These are phyloP conservation scores for Bombyx huttoni DNA, from an alignment of 2,888 invertebrate genomes.

Conservation along the genomic window DNA sequence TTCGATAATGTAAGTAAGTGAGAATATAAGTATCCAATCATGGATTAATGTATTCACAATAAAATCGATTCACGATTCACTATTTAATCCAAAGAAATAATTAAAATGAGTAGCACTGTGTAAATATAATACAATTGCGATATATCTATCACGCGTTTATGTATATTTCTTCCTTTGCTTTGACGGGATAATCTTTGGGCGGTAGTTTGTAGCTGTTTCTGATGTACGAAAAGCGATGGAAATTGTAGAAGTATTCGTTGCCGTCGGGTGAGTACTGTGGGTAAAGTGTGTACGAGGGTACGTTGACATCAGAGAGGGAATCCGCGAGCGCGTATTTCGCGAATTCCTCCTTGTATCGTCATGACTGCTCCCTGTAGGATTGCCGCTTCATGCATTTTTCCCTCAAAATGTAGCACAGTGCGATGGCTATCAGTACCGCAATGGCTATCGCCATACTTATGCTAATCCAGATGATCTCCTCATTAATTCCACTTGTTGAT, in stretches of 20 bases:
- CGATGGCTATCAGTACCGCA: conserved; percentile 84
- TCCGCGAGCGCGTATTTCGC: conserved; percentile 56
- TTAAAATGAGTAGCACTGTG: not conserved
- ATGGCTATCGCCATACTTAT: conserved; percentile 90
- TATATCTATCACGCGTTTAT: conserved; percentile 46
- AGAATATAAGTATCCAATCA: too few relatives aligned
- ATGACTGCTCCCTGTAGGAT: conserved; percentile 81
- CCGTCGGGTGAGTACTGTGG: conserved; percentile 63
- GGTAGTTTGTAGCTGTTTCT: conserved; percentile 54
- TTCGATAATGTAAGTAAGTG: not conserved
- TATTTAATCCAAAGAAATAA: not conserved
- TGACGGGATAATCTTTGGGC: conserved; percentile 51
- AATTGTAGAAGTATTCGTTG: conserved; percentile 63
- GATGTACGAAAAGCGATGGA: conserved; percentile 59
- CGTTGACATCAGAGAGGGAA: conserved; percentile 46
- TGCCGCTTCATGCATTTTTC: conserved; percentile 85
- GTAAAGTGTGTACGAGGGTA: conserved; percentile 54
- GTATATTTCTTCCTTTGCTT: conserved; percentile 49
- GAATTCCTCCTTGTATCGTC: conserved; percentile 71
- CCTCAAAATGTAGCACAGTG: conserved; percentile 84
- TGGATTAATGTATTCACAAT: too few relatives aligned
- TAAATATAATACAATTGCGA: not conserved
- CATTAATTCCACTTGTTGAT: conserved; percentile 87
- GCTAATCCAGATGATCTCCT: conserved; percentile 91
- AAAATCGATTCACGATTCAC: not conserved